phyloP scores from a whole-genome alignment of 2,888 invertebrate species.

The Euplagia quadripunctaria region DNA sequence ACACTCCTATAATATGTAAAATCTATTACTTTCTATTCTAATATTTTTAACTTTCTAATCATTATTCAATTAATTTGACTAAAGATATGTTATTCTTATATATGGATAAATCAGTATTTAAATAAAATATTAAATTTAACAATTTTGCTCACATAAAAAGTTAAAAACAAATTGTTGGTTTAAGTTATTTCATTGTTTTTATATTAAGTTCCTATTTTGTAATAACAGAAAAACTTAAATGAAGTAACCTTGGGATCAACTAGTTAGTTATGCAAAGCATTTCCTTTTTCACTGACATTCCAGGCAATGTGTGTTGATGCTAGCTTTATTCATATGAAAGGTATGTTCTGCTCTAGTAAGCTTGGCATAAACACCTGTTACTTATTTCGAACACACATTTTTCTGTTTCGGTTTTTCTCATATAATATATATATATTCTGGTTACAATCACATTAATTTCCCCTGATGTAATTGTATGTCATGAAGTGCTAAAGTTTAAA shows the following conservation, averaged over 20 bases:
- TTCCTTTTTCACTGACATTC: constrained; percentile 42
- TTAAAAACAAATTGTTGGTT: too few relatives aligned
- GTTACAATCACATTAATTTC: neutral
- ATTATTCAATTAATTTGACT: constrained; percentile 2
- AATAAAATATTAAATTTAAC: too few relatives aligned
- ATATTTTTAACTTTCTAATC: neutral
- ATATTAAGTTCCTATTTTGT: neutral
- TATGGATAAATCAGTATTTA: too few relatives aligned
- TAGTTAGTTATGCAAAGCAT: constrained; percentile 16
- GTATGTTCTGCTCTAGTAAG: constrained; percentile 48
- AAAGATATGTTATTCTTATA: neutral
- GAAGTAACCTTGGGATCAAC: constrained; percentile 28
- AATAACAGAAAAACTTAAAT: constrained; percentile 2
- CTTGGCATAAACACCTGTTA: constrained; percentile 40
- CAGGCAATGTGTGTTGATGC: constrained; percentile 17
- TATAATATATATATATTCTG: neutral
- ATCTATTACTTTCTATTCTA: constrained; percentile 4
- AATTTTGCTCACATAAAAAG: too few relatives aligned
- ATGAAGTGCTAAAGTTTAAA: too few relatives aligned
- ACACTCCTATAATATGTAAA: neutral
- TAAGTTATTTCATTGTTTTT: too few relatives aligned
- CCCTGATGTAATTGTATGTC: neutral
- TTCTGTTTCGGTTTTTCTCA: neutral
- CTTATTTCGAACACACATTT: constrained; percentile 25
- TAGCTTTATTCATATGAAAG: constrained; percentile 40